phyloP scores from a whole-genome alignment of 2,797 vertebrate genomes.

The Clarias platycephalus region DNA sequence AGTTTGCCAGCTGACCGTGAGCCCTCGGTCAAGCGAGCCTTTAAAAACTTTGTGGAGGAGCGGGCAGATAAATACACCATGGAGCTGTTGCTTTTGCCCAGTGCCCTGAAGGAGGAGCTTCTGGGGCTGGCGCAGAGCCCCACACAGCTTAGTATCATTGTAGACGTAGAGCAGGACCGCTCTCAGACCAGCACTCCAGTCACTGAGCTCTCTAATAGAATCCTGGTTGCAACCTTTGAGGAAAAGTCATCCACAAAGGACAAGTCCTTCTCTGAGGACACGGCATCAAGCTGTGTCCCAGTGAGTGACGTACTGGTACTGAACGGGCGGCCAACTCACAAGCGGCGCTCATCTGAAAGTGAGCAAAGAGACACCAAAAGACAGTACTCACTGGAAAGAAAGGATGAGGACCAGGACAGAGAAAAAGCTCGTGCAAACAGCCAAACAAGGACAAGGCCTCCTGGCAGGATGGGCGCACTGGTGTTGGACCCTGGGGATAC shows the following conservation, averaged over 20 bases:
- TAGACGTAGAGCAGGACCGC: constrained; percentile 76
- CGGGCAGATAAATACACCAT: constrained; percentile 92
- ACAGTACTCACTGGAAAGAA: constrained; percentile 86
- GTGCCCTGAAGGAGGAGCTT: constrained; percentile 90
- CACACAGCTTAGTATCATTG: constrained; percentile 46
- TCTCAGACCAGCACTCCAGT: constrained; percentile 87
- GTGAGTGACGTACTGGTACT: constrained; percentile 48
- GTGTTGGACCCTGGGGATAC: constrained; percentile 58
- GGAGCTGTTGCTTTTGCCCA: constrained; percentile 93
- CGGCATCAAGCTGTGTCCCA: constrained; percentile 26
- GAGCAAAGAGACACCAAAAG: constrained; percentile 92
- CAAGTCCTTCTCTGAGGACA: constrained; percentile 73
- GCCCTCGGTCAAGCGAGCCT: constrained; percentile 83
- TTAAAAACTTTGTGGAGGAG: constrained; percentile 93
- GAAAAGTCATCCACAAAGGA: constrained; percentile 61
- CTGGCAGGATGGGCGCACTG: constrained; percentile 49
- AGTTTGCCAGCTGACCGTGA: constrained; percentile 81
- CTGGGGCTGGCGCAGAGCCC: constrained; percentile 80
- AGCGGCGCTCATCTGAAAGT: constrained; percentile 88
- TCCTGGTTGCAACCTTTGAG: constrained; percentile 84
- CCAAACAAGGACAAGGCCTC: constrained; percentile 66
- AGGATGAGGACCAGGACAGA: constrained; percentile 73
- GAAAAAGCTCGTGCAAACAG: constrained; percentile 57
- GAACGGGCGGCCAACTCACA: constrained; percentile 84
- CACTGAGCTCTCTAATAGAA: constrained; percentile 89